Conservation (phyloP, 2,113 vertebrate species). For the Edolisoma coerulescens region DNA sequence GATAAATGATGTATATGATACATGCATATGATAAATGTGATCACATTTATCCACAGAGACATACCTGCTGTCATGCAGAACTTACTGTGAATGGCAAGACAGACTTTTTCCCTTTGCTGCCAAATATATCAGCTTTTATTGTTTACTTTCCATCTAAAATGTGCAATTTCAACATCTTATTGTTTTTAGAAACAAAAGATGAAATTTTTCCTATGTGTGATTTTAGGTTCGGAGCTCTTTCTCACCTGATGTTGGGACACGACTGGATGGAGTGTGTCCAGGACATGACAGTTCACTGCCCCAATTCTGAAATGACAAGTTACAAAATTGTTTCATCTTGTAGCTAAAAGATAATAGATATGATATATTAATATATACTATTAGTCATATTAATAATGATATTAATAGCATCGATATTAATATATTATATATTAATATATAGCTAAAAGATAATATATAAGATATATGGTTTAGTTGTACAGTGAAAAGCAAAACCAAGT, state of each 20-base stretch:
- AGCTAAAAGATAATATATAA: not conserved
- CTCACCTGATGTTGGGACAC: constrained; percentile 86
- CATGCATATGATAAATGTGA: not conserved
- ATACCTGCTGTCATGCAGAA: not conserved
- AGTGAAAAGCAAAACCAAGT: not conserved
- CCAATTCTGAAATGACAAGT: constrained; percentile 81
- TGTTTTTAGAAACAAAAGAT: not conserved
- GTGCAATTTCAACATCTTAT: not conserved
- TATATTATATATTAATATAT: too few relatives aligned
- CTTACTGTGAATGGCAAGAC: not conserved
- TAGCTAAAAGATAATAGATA: not conserved
- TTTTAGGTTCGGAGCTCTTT: not conserved
- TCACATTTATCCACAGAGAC: not conserved
- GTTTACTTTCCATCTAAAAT: not conserved
- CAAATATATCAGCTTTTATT: not conserved
- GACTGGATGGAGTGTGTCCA: constrained; percentile 61
- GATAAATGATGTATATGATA: not conserved
- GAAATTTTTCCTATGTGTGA: not conserved
- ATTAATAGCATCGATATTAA: too few relatives aligned
- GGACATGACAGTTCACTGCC: constrained; percentile 85
- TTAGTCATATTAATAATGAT: too few relatives aligned
- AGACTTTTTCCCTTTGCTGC: not conserved
- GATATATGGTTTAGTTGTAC: not conserved
- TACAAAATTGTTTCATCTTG: not conserved
- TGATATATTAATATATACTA: too few relatives aligned